These are phyloP conservation scores for Parnassius glacialis DNA, from an alignment of 2,888 invertebrate genomes.

Conservation along the genomic window DNA sequence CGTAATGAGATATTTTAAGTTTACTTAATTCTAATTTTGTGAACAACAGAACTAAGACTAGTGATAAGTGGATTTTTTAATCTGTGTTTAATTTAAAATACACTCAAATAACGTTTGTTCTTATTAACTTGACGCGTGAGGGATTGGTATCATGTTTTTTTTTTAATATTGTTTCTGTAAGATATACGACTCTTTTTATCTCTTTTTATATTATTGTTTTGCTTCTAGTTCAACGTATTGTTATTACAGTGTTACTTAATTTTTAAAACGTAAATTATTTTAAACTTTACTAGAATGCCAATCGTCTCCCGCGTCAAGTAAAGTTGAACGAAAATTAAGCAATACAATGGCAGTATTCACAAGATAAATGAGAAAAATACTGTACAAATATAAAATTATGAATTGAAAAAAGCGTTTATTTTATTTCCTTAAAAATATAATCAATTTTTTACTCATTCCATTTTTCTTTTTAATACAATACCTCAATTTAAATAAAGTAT, in stretches of 20 bases:
- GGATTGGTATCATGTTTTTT: too few relatives aligned
- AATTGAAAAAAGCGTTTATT: constrained; percentile 20
- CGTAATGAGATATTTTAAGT: constrained; percentile 36
- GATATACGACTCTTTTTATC: too few relatives aligned
- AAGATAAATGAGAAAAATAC: constrained; percentile 15
- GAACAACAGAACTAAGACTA: constrained; percentile 49
- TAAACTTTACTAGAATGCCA: too few relatives aligned
- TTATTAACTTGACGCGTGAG: too few relatives aligned
- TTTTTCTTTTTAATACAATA: not conserved
- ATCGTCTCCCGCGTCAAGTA: too few relatives aligned
- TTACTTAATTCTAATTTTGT: constrained; percentile 32
- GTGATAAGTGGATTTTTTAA: constrained; percentile 40
- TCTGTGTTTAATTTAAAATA: constrained; percentile 6
- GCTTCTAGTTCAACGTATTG: too few relatives aligned
- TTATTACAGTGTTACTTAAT: too few relatives aligned
- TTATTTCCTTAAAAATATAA: constrained; percentile 4
- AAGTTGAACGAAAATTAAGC: not conserved
- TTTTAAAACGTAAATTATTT: too few relatives aligned
- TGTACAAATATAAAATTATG: constrained; percentile 25
- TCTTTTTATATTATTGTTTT: too few relatives aligned
- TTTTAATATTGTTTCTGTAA: too few relatives aligned
- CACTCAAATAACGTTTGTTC: constrained; percentile 2
- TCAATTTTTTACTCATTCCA: constrained; percentile 10
- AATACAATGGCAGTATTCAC: constrained; percentile 26
- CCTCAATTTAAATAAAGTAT: not conserved